These are phyloP conservation scores for Sebastes taczanowskii DNA, from an alignment of 2,797 vertebrate species.

Conservation along the genomic window DNA sequence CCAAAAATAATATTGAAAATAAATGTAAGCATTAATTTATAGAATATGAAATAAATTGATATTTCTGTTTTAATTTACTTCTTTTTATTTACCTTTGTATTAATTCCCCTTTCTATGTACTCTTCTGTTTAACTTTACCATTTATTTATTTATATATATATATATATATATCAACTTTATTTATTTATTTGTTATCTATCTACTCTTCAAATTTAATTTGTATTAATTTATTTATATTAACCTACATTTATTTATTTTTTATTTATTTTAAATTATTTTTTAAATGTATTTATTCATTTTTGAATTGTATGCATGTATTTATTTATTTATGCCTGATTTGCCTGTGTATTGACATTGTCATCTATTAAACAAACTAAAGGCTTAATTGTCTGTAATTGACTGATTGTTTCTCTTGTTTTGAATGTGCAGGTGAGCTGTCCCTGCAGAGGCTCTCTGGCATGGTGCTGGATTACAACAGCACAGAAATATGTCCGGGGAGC, in stretches of 20 bases:
- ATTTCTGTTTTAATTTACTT: no score
- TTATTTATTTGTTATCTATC: not conserved
- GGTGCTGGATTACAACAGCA: conserved; percentile 86
- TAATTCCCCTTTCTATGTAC: no score
- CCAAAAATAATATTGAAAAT: no score
- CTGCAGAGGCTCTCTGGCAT: conserved; percentile 69
- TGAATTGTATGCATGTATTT: no score
- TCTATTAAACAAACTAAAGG: not conserved
- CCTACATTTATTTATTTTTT: not conserved
- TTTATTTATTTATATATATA: no score
- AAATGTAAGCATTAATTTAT: accelerated
- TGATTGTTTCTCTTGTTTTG: not conserved
- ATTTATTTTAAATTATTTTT: accelerated
- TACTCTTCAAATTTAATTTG: no score
- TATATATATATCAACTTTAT: no score
- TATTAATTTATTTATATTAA: not conserved
- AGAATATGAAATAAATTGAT: no score
- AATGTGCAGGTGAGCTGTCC: conserved; percentile 81
- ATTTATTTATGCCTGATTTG: no score
- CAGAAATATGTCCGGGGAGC: conserved; percentile 64
- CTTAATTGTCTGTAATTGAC: not conserved
- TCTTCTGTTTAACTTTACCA: no score
- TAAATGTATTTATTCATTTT: no score
- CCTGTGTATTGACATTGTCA: not conserved
- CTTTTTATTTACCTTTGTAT: no score